Evolutionary conservation across 2,113 vertebrate species (phyloP).

Genomic region (Coracopsis vasa): DNA sequence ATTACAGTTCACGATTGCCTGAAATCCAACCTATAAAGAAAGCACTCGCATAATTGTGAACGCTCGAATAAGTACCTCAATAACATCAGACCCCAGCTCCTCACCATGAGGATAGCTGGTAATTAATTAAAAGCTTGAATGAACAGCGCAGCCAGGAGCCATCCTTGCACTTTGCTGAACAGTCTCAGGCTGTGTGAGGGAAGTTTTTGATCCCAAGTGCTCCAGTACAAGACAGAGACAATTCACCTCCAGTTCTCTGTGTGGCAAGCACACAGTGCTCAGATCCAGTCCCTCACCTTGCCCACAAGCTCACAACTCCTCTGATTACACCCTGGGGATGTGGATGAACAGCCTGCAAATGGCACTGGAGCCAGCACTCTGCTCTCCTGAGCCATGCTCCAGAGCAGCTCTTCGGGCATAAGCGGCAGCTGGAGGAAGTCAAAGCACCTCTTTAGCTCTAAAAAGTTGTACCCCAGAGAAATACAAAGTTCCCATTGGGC

Average conservation of each 20-base stretch:
- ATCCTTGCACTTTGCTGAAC: background rate
- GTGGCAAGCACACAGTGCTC: background rate
- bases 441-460: background rate
- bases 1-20: background rate
- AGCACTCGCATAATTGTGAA: accelerated
- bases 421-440: background rate
- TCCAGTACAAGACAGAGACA: background rate
- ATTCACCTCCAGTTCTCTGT: background rate
- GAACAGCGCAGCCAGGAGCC: background rate
- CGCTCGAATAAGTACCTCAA: background rate
- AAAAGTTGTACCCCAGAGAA: background rate
- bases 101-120: background rate
- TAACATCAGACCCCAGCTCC: background rate
- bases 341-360: background rate
- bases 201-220: background rate
- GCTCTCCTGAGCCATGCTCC: background rate
- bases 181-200: background rate
- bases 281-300: background rate
- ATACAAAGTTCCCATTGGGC: background rate
- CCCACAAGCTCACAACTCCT: background rate
- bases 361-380: background rate
- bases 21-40: background rate
- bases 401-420: background rate
- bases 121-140: constrained; percentile 7
- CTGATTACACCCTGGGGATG: background rate